These are phyloP conservation scores for Coturnix japonica DNA, from an alignment of 2,113 vertebrate genomes.

Conservation along the genomic window DNA sequence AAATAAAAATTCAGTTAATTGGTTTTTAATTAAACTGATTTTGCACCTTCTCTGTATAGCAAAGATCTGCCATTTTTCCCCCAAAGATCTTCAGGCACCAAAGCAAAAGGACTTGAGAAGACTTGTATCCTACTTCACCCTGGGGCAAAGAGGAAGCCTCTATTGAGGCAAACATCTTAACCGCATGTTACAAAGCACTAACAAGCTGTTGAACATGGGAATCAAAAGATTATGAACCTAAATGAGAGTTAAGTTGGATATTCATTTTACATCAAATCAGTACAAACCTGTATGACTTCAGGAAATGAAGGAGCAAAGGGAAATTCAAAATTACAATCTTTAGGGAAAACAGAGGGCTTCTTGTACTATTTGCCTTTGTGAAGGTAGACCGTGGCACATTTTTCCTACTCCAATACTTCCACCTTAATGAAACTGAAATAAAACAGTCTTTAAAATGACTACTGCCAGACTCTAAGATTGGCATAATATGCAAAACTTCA, in stretches of 20 bases:
- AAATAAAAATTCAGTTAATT: background rate
- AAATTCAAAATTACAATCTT: background rate
- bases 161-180: background rate
- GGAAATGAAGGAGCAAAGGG: background rate
- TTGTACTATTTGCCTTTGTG: background rate
- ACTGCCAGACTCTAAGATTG: background rate
- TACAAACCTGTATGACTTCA: background rate
- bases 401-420: background rate
- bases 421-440: background rate
- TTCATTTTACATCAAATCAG: background rate
- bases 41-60: background rate
- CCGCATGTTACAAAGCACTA: background rate
- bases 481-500: background rate
- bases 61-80: background rate
- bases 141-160: background rate
- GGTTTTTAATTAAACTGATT: background rate
- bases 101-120: constrained; percentile 21
- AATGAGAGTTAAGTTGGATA: background rate
- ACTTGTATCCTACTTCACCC: background rate
- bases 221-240: background rate
- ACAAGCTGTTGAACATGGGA: background rate
- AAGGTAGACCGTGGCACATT: background rate
- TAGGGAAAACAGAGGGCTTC: background rate
- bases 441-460: background rate
- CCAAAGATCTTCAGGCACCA: background rate